Evolutionary conservation across 2,797 vertebrate species (phyloP), one percentile per base, ranked within the genome.

Genomic region (Chromis chromis): DNA sequence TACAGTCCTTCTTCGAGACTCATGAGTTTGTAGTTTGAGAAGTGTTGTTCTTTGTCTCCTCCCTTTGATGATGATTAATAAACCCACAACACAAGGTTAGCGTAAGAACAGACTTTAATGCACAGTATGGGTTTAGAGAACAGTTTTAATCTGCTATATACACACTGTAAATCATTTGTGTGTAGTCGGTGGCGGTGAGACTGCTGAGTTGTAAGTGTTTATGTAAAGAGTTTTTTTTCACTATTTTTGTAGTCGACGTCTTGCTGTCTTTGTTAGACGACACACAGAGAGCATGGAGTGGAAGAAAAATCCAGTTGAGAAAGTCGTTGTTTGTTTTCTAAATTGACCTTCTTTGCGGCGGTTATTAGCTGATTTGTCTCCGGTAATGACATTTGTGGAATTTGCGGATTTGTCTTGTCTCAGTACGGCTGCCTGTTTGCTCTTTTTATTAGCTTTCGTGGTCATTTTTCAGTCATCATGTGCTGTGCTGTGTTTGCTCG

Each of bases 311-410:
- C 72, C 61, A 66, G 40, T 44, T 60, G 68, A 86, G 82, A 78
- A 63, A 64, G 48, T 61, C 67, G 27, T 36, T 75, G 74, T 89
- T 88, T 88, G 85, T 79, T 82, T 90, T 88, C 70, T 72, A 76
- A 60, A 27, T 62, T 65, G 72, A 68, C 70, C 67, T 69, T 56
- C 77, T 55, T 64, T 65, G 42, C 59, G 13, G 48, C 55, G 31
- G 39, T 33, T 68, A 72, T 66, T 42, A 42, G 68, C 58, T 40
- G 16, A 73, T 79, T 76, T 28, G 49, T 69, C 24, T 61, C 52
- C 28, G 22, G 21, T 78, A 54, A 88, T 74, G 76, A 84, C 79
- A 80, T 79, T 49, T 57, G 63, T 66, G 72, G 87, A 85, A 89
- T 92, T 85, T 85, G 66, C 59, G 85, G 74, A 70, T 90, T 91